Evolutionary conservation across 2,797 vertebrate genomes (phyloP), one percentile per base, ranked within the genome.

Genomic region (Spinibarbus caldwelli): DNA sequence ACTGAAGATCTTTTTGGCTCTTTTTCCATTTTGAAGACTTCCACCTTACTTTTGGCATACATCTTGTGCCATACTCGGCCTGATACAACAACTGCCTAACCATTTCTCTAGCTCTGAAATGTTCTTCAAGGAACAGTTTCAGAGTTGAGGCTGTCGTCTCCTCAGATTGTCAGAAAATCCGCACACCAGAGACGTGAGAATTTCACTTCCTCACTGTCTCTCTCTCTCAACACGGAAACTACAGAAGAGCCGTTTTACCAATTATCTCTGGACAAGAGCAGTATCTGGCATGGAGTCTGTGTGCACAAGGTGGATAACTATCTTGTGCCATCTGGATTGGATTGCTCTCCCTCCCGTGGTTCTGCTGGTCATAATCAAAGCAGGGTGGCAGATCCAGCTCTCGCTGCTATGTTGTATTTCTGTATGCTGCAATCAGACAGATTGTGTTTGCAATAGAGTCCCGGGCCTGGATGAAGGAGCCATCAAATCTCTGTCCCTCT

Each of bases 361-460:
- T 83, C 54, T 64, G 59, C 38, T 67, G 36, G 64, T 62, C 64
- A 70, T 57, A 78, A 84, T 84, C 83, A 84, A 78, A 84, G 64
- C 0, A 0, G 29, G 9, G 21, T 34, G 45, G 43, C 31, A 23
- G 34, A 70, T 84, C 54, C 45, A 86, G 68, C 52, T 71, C 26
- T 12, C 6, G 15, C 75, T 49, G 72, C 43, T 29, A 71, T 82
- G 64, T 68, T 79, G 8, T 72, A 29, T 45, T 76, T 87, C 34
- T 87, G 49, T 64, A 54, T 82, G 17, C 66, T 17, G 82, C n/a
- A 70, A 85, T 82, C 86, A 82, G 26, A 84, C 38, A 64, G 68
- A 78, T 82, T 78, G 14, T 82, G 72, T 29, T 41, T 71, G 64
- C 88, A 84, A 90, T 85, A 21, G 52, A 62, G 82, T 86, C 64